phyloP scores from a whole-genome alignment of 1,140 invertebrate species.

The Parasteatoda tepidariorum region DNA sequence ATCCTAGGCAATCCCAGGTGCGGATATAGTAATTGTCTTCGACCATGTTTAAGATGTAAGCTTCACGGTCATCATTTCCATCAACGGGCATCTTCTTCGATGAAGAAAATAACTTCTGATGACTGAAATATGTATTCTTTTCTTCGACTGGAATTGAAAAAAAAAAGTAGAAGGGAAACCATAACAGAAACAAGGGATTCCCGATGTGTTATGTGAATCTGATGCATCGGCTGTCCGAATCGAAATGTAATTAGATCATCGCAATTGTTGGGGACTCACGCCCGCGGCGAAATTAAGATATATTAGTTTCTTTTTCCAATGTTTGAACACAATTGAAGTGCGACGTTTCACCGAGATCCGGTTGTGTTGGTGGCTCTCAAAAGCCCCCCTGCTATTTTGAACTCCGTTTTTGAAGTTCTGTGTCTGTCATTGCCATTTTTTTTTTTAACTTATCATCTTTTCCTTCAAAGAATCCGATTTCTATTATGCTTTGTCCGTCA shows the following conservation, averaged over 20 bases:
- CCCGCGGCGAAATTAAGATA: conserved; percentile 51
- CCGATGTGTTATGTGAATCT: background rate
- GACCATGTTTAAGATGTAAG: background rate
- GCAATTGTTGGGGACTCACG: background rate
- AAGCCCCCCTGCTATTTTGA: conserved; percentile 55
- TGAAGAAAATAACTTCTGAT: no score
- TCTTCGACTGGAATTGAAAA: no score
- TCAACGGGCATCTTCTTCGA: background rate
- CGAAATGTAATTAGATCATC: conserved; percentile 58
- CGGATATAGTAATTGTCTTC: conserved; percentile 28
- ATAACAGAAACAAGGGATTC: background rate
- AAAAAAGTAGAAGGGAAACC: conserved; percentile 4
- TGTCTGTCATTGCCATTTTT: background rate
- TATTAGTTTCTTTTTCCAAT: conserved; percentile 56
- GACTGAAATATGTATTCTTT: background rate
- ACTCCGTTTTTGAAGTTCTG: background rate
- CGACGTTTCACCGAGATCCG: conserved; percentile 22
- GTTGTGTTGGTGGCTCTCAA: conserved; percentile 22
- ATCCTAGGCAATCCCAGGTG: conserved; percentile 5
- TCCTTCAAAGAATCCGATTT: conserved; percentile 36
- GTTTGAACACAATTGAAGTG: conserved; percentile 50
- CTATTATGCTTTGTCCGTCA: conserved; percentile 25
- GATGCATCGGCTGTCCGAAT: conserved; percentile 52
- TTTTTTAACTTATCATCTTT: background rate
- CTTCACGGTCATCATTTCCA: conserved; percentile 52